phyloP scores from a whole-genome alignment of 2,797 vertebrate genomes.

The Thripadectes ignobilis region DNA sequence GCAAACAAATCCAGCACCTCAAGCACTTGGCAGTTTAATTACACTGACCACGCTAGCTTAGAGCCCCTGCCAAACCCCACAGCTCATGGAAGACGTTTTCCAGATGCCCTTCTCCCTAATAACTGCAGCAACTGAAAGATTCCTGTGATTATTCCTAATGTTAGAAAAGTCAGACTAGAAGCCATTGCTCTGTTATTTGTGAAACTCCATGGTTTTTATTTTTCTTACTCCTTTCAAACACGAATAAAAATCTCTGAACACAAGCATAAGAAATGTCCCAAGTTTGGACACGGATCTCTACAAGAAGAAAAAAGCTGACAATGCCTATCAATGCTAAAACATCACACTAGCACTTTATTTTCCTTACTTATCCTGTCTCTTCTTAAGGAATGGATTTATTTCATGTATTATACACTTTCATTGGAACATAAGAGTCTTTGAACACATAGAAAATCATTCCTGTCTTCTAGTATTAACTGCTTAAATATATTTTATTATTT shows the following conservation, averaged over 20 bases:
- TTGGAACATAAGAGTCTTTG: not conserved
- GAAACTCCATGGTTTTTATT: not conserved
- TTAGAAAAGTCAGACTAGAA: not conserved
- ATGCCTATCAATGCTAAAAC: not conserved
- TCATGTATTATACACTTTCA: not conserved
- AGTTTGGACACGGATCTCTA: not conserved
- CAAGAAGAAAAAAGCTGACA: not conserved
- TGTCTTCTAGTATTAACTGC: not conserved
- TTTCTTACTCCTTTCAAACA: not conserved
- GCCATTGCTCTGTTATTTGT: not conserved
- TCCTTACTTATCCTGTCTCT: not conserved
- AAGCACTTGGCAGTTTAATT: constrained; percentile 19
- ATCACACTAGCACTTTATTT: not conserved
- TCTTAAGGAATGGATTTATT: not conserved
- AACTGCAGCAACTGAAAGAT: not conserved
- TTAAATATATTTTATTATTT: not conserved
- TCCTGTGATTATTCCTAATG: not conserved
- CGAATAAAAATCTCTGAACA: not conserved
- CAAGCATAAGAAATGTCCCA: not conserved
- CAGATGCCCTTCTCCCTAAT: constrained; percentile 30
- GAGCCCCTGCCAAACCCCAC: not conserved
- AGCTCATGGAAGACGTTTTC: not conserved
- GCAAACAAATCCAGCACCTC: constrained; percentile 7
- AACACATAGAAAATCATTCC: not conserved
- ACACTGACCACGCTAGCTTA: not conserved